These are phyloP conservation scores for Solea senegalensis DNA, from an alignment of 2,113 vertebrate genomes.

Conservation along the genomic window DNA sequence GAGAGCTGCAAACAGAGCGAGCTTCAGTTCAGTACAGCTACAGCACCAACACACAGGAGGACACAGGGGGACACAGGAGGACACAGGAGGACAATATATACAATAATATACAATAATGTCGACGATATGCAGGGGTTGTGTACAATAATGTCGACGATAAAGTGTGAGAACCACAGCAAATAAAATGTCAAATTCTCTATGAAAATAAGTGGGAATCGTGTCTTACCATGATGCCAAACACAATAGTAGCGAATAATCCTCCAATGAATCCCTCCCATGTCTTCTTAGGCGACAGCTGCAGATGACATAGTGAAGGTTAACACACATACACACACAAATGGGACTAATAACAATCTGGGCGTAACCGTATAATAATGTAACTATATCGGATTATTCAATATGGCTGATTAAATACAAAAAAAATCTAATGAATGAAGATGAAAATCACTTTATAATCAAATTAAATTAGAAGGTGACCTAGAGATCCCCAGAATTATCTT, in stretches of 20 bases:
- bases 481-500: too few species aligned
- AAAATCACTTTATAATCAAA: too few species aligned
- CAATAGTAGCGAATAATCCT: conserved; percentile 92
- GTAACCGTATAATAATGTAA: neutral
- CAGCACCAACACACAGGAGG: neutral
- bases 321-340: neutral
- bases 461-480: too few species aligned
- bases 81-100: too few species aligned
- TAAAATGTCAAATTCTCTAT: too few species aligned
- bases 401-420: neutral
- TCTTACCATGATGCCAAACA: conserved; percentile 94
- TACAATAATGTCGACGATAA: too few species aligned
- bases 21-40: neutral
- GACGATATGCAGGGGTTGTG: too few species aligned
- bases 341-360: too few species aligned
- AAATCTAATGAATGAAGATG: too few species aligned
- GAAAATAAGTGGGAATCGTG: neutral
- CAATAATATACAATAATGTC: too few species aligned
- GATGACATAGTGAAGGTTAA: neutral
- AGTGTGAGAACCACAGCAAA: too few species aligned
- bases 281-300: conserved; percentile 97
- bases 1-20: conserved; percentile 83
- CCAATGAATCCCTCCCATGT: conserved; percentile 99
- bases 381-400: neutral
- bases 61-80: neutral